phyloP scores from a whole-genome alignment of 2,888 invertebrate species.

The Tiphia femorata region DNA sequence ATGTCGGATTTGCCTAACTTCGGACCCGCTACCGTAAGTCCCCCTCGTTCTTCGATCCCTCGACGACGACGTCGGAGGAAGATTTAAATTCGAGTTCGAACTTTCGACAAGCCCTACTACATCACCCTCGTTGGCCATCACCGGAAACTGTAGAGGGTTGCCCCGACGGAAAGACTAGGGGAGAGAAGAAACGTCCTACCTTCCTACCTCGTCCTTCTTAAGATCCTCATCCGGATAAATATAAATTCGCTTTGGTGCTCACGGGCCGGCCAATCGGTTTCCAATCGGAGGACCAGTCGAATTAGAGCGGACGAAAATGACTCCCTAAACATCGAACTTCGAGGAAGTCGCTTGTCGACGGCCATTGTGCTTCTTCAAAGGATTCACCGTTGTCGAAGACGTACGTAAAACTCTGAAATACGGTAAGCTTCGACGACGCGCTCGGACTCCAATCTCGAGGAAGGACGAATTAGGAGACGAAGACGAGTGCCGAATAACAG shows the following conservation, averaged over 20 bases:
- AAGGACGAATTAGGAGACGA: no score
- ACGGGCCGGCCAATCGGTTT: no score
- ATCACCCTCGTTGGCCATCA: conserved; percentile 20
- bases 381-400: no score
- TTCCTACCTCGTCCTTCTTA: no score
- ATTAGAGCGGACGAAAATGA: no score
- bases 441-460: no score
- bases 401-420: no score
- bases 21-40: conserved; percentile 6
- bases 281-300: background rate
- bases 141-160: conserved; percentile 18
- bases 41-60: conserved; percentile 12
- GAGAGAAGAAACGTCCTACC: background rate
- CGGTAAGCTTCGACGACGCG: no score
- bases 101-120: conserved; percentile 18
- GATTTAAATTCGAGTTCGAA: conserved; percentile 24
- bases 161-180: conserved; percentile 17
- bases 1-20: conserved; percentile 24
- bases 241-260: no score
- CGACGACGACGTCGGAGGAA: conserved; percentile 3
- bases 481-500: no score
- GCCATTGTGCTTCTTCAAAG: background rate
- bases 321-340: background rate
- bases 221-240: no score
- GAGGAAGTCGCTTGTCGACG: background rate